A percentile compares a stretch with the other conserved stretches of the same genome.
phyloP scores from a whole-genome alignment of 2,888 invertebrate species.

The Phyllotreta cruciferae region DNA sequence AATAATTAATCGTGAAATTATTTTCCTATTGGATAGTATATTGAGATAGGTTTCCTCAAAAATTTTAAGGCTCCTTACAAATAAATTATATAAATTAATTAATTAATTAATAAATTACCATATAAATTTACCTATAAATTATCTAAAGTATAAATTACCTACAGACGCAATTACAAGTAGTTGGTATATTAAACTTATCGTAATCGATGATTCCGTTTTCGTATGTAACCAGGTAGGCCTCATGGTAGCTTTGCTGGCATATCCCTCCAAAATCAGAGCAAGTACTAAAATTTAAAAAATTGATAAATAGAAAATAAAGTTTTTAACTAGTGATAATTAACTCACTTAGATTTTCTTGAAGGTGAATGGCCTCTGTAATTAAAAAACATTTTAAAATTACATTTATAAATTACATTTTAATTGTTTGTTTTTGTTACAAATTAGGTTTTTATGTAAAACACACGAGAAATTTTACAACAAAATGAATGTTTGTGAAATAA shows the following conservation, averaged over 20 bases:
- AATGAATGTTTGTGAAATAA: too few species aligned
- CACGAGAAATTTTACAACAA: background rate
- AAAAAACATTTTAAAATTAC: conserved; percentile 4
- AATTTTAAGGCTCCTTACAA: too few species aligned
- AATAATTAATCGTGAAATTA: too few species aligned
- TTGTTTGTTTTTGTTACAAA: background rate
- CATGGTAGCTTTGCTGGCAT: conserved; percentile 31
- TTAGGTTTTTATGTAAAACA: conserved; percentile 1
- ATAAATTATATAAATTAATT: too few species aligned
- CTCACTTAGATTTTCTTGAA: conserved; percentile 1
- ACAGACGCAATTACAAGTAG: conserved; percentile 35
- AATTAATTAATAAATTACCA: too few species aligned
- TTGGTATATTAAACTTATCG: conserved; percentile 36
- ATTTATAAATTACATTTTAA: background rate
- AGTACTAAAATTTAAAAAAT: background rate
- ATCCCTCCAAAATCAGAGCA: conserved; percentile 17
- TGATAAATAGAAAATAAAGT: too few species aligned
- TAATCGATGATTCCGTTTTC: conserved; percentile 34
- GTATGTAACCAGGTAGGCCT: conserved; percentile 30
- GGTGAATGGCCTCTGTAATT: background rate
- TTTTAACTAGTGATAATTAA: background rate
- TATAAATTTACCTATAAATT: too few species aligned
- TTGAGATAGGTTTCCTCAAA: too few species aligned
- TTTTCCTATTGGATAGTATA: too few species aligned
- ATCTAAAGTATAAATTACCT: too few species aligned